Conservation (phyloP, 2,797 vertebrate genomes). For the Lagorchestes hirsutus region DNA sequence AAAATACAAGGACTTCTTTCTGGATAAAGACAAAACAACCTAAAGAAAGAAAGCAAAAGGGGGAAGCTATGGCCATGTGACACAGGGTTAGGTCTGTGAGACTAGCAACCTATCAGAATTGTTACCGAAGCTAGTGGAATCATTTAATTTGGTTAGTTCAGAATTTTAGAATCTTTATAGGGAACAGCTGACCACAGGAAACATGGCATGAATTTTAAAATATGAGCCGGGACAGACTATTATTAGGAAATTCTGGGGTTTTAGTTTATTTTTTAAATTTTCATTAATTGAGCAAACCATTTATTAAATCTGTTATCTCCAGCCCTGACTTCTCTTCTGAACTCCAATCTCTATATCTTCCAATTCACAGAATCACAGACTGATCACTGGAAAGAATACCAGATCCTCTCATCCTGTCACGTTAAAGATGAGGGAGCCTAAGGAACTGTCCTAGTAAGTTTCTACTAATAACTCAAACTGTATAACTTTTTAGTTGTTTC, state of each 20-base stretch:
- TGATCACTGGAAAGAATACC: background rate
- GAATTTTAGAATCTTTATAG: background rate
- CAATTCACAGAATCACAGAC: background rate
- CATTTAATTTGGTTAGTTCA: background rate
- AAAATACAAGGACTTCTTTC: conserved; percentile 33
- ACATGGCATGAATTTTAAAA: background rate
- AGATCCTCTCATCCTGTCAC: background rate
- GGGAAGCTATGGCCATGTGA: background rate
- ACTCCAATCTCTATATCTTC: conserved; percentile 1
- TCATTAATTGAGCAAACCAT: background rate
- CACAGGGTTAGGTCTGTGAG: no score
- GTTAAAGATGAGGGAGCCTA: background rate
- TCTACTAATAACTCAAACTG: background rate
- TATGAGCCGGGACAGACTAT: background rate
- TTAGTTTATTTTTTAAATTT: background rate
- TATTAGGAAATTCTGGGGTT: background rate
- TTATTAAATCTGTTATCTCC: conserved; percentile 4
- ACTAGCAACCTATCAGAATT: background rate
- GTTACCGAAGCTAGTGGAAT: background rate
- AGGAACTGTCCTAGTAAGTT: background rate
- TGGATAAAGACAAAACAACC: conserved; percentile 34
- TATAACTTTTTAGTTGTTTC: background rate
- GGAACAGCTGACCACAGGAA: background rate
- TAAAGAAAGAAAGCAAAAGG: background rate
- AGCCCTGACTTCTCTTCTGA: background rate